Evolutionary conservation across 2,113 vertebrate species (phyloP), one percentile per base, ranked within the genome.

Genomic region (Cyanoramphus novaezelandiae): DNA sequence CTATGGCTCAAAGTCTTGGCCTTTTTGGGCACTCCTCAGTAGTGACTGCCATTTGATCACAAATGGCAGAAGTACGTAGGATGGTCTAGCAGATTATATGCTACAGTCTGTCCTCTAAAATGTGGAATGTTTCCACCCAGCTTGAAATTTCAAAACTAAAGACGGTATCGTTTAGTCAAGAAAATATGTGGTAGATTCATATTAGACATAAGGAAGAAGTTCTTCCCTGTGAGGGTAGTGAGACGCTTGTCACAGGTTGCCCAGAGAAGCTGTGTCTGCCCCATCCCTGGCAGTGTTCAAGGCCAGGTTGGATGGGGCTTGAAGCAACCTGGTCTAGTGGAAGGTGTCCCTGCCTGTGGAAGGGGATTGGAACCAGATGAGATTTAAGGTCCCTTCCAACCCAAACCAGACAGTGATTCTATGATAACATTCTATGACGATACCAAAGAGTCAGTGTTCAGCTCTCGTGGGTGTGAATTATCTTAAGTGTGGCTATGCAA

Each of bases 91-190:
- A 57, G 47, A 39, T 17, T 31, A 4, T 64, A 19, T 50, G 16
- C 11, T 39, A 11, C 3, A 20, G 23, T 19, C 6, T 62, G 16
- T 69, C 17, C 23, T 59, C 10, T 10, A 18, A 68, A 63, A 63
- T 44, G 16, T 9, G 3, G 8, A 55, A 19, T n/a, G 16, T 0
- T 0, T 49, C 33, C 7, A 3, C 0, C 0, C 1, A 1, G 3
- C 24, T 47, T 70, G 37, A 70, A 62, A 75, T 52, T 52, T 65
- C 33, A 75, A 68, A 90, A 7, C 4, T 70, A 37, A 67, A 67
- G 11, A 28, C 59, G 71, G 71, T 70, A 64, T 9, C 6, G 5
- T 57, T 82, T 31, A 39, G 16, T 59, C 25, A 33, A 43, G 9
- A 59, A 82, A 76, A 53, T 27, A 31, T 1, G 3, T 31, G 52